Evolutionary conservation across 2,113 vertebrate species (phyloP), one percentile per base, ranked within the genome.

Genomic region (Macrotus californicus): DNA sequence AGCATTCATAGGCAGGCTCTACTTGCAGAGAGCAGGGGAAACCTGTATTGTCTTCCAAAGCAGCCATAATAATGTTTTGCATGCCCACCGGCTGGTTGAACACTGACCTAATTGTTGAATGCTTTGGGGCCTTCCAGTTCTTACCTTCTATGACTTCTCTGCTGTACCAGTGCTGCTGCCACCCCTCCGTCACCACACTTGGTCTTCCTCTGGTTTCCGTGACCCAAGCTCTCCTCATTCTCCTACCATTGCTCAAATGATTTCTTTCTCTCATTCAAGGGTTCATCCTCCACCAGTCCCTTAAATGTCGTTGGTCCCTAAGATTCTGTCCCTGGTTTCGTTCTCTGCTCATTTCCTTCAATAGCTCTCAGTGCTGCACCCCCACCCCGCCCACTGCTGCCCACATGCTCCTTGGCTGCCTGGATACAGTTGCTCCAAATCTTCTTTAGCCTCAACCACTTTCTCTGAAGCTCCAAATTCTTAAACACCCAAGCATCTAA

Each of bases 341-440:
- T 90, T 87, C 59, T 82, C 80, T 89, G 18, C 69, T 89, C 18
- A 2, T 59, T 56, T 87, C 39, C 81, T 77, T 91, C 54, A 39
- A 34, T 14, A 22, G 26, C 90, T 46, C 80, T 92, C 43, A 54
- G 50, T 41, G 15, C 34, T 34, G 39, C 36, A 48, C 11, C 52
- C 73, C 64, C 66, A 72, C 36, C 77, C 75, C 19, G 3, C 59
- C n/a, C 69, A 39, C 67, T 69, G 16, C 88, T 64, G 84, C 90
- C 93, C 92, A 94, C 89, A 46, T 29, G 14, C 79, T 56, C 69
- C 59, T 43, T 90, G 92, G 90, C 95, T 95, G 92, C 94, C 70
- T 96, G 59, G 97, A 87, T 83, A 94, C 70, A 22, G 50, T 31
- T 82, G 77, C 41, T 87, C n/a, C 52, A 26, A 46, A 43, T 82